Base-by-base conservation (phyloP, 1,140 invertebrate genomes). In the Panagrolaimus sp. region DNA sequence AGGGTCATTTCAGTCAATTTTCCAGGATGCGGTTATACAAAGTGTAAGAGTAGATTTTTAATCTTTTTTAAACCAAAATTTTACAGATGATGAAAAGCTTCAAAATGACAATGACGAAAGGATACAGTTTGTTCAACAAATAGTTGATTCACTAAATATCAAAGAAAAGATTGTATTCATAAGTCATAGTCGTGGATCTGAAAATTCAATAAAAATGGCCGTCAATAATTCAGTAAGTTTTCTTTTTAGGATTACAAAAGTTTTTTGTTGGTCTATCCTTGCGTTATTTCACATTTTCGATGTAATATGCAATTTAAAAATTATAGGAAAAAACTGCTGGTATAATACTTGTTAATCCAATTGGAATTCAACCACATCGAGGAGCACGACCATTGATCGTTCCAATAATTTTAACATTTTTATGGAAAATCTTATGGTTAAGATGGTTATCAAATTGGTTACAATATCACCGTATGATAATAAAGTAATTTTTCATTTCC, bases 11-110 rank as follows among this genome's bases (percentile, higher is more conserved):
- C 44, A 11, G 48, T 78, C 25, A 78, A 78, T 72, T 79, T 63
- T 47, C 76, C 76, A 11, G 76, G 76, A n/a, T 64, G 70, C 42
- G 76, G 77, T n/a, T 79, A 74, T 51, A 70, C 75, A 25, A 16
- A 45, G 11, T 73, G 76, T 79, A 44, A 27, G 65, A n/a, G 13
- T 16, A 5, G n/a, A 43, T n/a, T 67, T 68, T 38, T 23, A n/a
- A n/a, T n/a, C n/a, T n/a, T n/a, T n/a, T n/a, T n/a, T n/a, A n/a
- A n/a, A n/a, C n/a, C n/a, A n/a, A n/a, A n/a, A n/a, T 64, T n/a
- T 51, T 69, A 27, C 13, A 78, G 76, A 65, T 51, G 64, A 77
- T 65, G 51, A 74, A n/a, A 13, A 47, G 14, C 51, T 77, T 13
- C 16, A 43, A 27, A 62, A 79, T 25, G 61, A 69, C 23, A 78